A percentile compares a stretch with the other conserved stretches of the same genome.
These are phyloP conservation scores for Leptocoma aspasia DNA, from an alignment of 2,113 vertebrate species.

Conservation along the genomic window DNA sequence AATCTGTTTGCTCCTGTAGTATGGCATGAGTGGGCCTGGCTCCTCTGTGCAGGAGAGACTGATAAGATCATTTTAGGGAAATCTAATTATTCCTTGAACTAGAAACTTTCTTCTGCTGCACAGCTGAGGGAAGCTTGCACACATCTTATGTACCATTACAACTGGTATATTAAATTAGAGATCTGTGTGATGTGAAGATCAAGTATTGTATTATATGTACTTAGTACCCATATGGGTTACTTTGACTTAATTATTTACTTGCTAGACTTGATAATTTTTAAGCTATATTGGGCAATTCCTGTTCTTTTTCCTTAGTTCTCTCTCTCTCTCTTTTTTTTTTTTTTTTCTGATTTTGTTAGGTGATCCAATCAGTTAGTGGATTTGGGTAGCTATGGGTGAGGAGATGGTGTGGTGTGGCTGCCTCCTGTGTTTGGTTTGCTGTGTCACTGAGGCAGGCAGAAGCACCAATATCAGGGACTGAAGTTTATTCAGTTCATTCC, in stretches of 20 bases:
- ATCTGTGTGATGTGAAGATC: not conserved
- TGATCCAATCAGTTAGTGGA: not conserved
- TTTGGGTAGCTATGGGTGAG: not conserved
- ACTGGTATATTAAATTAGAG: not conserved
- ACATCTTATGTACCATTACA: not conserved
- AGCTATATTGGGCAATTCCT: not conserved
- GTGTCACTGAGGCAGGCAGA: not conserved
- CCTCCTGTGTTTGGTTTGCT: not conserved
- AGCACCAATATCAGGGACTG: not conserved
- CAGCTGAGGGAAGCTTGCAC: not conserved
- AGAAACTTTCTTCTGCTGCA: not conserved
- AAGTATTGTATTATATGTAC: not conserved
- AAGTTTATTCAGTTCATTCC: not conserved
- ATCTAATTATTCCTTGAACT: not conserved
- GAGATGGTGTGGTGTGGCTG: not conserved
- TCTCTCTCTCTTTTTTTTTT: not conserved
- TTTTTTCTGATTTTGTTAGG: fast-evolving
- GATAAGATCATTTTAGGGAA: not conserved
- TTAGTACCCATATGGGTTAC: not conserved
- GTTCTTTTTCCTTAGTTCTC: not conserved
- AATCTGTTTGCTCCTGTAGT: not conserved
- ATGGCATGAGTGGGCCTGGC: not conserved
- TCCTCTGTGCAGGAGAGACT: not conserved
- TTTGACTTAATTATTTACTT: not conserved
- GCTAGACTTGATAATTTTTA: not conserved